A percentile compares a stretch with the other conserved stretches of the same genome.
phyloP scores from a whole-genome alignment of 2,888 invertebrate genomes.

The Prenolepis imparis region DNA sequence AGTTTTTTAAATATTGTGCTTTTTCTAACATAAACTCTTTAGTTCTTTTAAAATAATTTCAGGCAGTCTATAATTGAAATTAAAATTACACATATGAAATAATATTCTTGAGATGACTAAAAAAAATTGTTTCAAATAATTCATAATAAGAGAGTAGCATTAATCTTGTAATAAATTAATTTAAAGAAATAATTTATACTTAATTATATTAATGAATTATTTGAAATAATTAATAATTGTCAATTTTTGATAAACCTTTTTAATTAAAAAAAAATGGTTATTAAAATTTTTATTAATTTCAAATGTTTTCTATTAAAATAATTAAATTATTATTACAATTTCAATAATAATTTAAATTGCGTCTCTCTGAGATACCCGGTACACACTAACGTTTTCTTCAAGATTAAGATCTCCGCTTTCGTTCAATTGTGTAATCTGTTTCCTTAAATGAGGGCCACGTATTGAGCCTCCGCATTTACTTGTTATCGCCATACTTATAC shows the following conservation, averaged over 20 bases:
- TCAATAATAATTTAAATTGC: constrained; percentile 6
- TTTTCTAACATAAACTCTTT: neutral
- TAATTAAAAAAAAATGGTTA: neutral
- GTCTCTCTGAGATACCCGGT: constrained; percentile 33
- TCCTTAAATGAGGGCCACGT: constrained; percentile 36
- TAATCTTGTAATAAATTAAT: constrained; percentile 23
- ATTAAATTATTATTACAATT: constrained; percentile 13
- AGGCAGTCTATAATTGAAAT: neutral
- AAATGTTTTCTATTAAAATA: constrained; percentile 12
- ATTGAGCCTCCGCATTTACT: constrained; percentile 71
- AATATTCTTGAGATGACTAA: neutral
- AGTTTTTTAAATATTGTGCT: constrained; percentile 1
- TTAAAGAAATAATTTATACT: constrained; percentile 1
- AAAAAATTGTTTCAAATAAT: constrained; percentile 38
- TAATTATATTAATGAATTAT: constrained; percentile 37
- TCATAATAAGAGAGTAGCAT: constrained; percentile 13
- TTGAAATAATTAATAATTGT: constrained; percentile 24
- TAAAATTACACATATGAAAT: neutral
- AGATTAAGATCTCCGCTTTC: constrained; percentile 34
- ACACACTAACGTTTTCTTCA: constrained; percentile 25
- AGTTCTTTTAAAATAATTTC: neutral
- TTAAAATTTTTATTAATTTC: constrained; percentile 20
- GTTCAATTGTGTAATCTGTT: constrained; percentile 37
- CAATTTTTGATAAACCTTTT: constrained; percentile 25
- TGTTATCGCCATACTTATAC: constrained; percentile 67